A percentile compares a stretch with the other conserved stretches of the same genome.
Conservation (phyloP, 2,888 invertebrate genomes). For the Tillus elongatus region DNA sequence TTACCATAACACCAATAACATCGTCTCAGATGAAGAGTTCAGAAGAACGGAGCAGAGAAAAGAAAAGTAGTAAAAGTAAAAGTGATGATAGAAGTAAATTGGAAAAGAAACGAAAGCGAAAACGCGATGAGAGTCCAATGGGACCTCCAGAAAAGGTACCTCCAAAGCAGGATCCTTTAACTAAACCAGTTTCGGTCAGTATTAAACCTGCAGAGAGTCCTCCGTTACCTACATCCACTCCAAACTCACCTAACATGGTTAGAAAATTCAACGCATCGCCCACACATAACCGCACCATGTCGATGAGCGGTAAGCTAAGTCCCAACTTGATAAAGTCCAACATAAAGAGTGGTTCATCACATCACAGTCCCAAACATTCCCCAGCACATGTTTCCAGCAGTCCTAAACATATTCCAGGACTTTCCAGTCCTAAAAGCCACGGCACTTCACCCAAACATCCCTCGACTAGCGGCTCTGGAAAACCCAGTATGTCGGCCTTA, state of each 20-base stretch:
- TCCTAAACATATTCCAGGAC: conserved; percentile 60
- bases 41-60: conserved; percentile 39
- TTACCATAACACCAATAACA: conserved; percentile 78
- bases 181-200: conserved; percentile 64
- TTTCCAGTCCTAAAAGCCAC: conserved; percentile 68
- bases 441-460: conserved; percentile 69
- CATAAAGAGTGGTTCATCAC: conserved; percentile 47
- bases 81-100: conserved; percentile 42
- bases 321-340: conserved; percentile 47
- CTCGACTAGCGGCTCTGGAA: conserved; percentile 61
- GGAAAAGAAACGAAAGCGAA: conserved; percentile 66
- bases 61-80: conserved; percentile 41
- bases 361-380: conserved; percentile 65
- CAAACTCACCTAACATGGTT: conserved; percentile 58
- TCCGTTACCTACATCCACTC: conserved; percentile 39
- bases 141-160: conserved; percentile 77
- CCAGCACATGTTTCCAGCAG: conserved; percentile 60
- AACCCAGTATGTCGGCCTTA: conserved; percentile 80
- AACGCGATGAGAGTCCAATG: conserved; percentile 70
- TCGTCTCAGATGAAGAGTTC: conserved; percentile 16
- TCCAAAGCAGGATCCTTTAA: conserved; percentile 60
- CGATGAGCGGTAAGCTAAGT: conserved; percentile 53
- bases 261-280: conserved; percentile 66
- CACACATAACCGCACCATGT: conserved; percentile 55
- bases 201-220: conserved; percentile 60